Conservation (phyloP, 2,888 invertebrate genomes). For the Ypsolopha scabrella region DNA sequence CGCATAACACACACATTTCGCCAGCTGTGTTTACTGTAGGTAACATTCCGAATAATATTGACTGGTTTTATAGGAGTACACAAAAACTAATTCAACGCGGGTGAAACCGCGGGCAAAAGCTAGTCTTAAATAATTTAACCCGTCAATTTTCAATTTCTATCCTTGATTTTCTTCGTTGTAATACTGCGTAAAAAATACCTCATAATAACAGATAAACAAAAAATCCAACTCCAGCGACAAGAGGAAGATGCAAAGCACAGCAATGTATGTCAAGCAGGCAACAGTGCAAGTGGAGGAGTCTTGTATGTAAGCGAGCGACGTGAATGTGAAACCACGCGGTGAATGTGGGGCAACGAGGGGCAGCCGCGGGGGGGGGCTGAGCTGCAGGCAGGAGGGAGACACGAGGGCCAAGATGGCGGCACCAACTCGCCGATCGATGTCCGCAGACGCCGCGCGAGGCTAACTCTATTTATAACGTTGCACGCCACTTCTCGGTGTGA, state of each 20-base stretch:
- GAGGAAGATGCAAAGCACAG: neutral
- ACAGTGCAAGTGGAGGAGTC: neutral
- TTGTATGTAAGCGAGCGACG: neutral
- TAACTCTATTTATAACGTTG: conserved; percentile 62
- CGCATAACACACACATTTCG: too few relatives aligned
- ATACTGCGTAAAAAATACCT: neutral
- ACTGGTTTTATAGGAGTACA: too few relatives aligned
- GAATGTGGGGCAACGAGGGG: conserved; percentile 67
- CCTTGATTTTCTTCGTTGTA: neutral
- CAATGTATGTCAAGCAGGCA: neutral
- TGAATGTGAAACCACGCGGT: neutral
- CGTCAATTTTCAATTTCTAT: too few relatives aligned
- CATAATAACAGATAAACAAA: neutral
- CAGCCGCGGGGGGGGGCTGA: conserved; percentile 33
- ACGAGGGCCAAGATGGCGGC: conserved; percentile 68
- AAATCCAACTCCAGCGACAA: neutral
- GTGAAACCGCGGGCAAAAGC: too few relatives aligned
- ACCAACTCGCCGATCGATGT: conserved; percentile 64
- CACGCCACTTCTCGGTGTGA: conserved; percentile 49
- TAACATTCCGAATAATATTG: too few relatives aligned
- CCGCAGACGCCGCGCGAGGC: conserved; percentile 58
- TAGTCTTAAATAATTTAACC: too few relatives aligned
- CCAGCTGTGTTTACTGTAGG: too few relatives aligned
- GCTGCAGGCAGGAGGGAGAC: conserved; percentile 55
- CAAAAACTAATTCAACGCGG: too few relatives aligned